Evolutionary conservation across 2,113 vertebrate genomes (phyloP).

Genomic region (Ceyx melanurus): DNA sequence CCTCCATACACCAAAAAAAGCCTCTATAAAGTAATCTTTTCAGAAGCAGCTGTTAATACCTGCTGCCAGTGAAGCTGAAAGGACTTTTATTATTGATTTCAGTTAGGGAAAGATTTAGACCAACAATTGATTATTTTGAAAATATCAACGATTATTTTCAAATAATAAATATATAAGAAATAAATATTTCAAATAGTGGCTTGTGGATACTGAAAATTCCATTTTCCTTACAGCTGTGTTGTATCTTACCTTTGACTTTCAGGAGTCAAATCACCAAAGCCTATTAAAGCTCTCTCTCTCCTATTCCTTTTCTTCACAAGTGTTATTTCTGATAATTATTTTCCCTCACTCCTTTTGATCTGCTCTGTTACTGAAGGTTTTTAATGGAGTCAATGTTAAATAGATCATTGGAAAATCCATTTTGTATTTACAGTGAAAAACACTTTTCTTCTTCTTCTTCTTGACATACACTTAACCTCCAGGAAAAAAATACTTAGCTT

Average conservation of each 20-base stretch:
- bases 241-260: neutral
- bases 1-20: neutral
- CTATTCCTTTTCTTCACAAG: neutral
- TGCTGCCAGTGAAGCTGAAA: neutral
- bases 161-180: neutral
- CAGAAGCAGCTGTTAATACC: neutral
- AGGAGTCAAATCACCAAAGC: neutral
- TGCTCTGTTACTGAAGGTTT: neutral
- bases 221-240: neutral
- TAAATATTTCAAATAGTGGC: neutral
- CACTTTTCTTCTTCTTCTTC: conserved; percentile 29
- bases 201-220: neutral
- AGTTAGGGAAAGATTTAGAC: neutral
- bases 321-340: conserved; percentile 36
- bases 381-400: conserved; percentile 54
- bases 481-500: conserved; percentile 49
- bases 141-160: neutral
- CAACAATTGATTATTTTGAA: neutral
- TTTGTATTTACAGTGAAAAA: conserved; percentile 43
- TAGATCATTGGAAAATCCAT: conserved; percentile 40
- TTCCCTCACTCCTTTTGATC: neutral
- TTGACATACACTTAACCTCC: conserved; percentile 47
- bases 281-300: neutral
- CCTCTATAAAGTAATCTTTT: neutral
- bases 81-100: neutral